Base-by-base conservation (phyloP, 1,140 invertebrate genomes). In the Mycetomoellerius zeteki region DNA sequence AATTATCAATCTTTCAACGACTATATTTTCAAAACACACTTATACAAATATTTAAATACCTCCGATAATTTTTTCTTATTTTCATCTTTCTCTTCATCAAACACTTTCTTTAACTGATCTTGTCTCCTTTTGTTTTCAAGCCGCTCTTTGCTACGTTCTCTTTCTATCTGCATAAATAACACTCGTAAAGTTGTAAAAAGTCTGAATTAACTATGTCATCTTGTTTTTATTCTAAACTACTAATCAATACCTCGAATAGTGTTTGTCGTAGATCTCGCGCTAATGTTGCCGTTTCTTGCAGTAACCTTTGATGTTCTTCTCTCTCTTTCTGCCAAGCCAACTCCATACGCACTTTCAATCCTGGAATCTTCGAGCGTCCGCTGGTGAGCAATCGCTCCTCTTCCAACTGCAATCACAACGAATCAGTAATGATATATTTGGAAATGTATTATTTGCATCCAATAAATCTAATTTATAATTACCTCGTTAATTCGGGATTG, bases 321-420 rank as follows among this genome's bases (percentile, higher is more conserved):
- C 99, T 96, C 94, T 99, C 99, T 93, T 99, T 99, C 91, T 99
- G 98, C 99, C 99, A 99, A 0, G 98, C 98, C 16, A 99, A 95
- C 93, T 99, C 98, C 96, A 99, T 97, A 56, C 98, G 97, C 1
- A 98, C 98, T 93, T 98, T 97, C 67, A 98, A 95, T 30, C 98
- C 98, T 5, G 98, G 97, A 87, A 98, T 97, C 92, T 98, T 97
- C 0, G 98, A 97, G 80, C 98, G 96, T 84, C 98, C 98, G 82
- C 97, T 98, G 2, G 96, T 96, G 6, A 98, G 94, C 62, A 98
- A 95, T 75, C 97, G 96, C 80, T 98, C 98, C 94, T 98, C 98
- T 94, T 98, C 98, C 87, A 98, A 96, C 97, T 97, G 88, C 54
- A 93, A 95, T 56, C 67, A 56, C 62, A 81, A 50, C 1, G 24